These are phyloP conservation scores for Drosophila lacertosa DNA, from an alignment of 1,140 invertebrate genomes.

Conservation along the genomic window DNA sequence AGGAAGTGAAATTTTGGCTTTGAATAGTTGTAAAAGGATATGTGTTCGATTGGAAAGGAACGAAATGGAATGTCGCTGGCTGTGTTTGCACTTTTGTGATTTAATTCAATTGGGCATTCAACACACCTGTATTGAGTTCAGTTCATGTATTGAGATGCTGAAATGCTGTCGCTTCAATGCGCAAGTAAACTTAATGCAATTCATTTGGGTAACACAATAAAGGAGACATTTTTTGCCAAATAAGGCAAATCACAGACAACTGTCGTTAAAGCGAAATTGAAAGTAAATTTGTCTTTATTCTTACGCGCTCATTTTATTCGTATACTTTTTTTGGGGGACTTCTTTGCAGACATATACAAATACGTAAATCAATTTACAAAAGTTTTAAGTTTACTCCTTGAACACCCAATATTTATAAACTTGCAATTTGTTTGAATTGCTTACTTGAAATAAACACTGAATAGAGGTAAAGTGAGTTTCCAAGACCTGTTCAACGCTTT, in stretches of 20 bases:
- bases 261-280: conserved; percentile 57
- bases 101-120: conserved; percentile 58
- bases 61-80: background rate
- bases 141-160: conserved; percentile 14
- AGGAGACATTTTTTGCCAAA: conserved; percentile 19
- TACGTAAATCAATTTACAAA: conserved; percentile 64
- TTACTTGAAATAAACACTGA: too few relatives aligned
- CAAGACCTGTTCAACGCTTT: background rate
- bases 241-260: conserved; percentile 63
- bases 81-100: conserved; percentile 41
- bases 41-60: background rate
- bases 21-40: conserved; percentile 19
- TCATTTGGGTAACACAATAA: conserved; percentile 65
- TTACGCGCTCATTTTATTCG: conserved; percentile 10
- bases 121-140: conserved; percentile 62
- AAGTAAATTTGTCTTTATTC: conserved; percentile 51
- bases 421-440: background rate
- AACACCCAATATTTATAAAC: conserved; percentile 7
- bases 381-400: conserved; percentile 48
- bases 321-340: conserved; percentile 32
- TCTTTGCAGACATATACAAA: conserved; percentile 36
- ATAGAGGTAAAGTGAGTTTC: too few relatives aligned
- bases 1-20: conserved; percentile 51
- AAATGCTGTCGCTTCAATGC: conserved; percentile 18
- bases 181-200: conserved; percentile 63